Conservation (phyloP, 2,113 vertebrate species). For the Seriola quinqueradiata region DNA sequence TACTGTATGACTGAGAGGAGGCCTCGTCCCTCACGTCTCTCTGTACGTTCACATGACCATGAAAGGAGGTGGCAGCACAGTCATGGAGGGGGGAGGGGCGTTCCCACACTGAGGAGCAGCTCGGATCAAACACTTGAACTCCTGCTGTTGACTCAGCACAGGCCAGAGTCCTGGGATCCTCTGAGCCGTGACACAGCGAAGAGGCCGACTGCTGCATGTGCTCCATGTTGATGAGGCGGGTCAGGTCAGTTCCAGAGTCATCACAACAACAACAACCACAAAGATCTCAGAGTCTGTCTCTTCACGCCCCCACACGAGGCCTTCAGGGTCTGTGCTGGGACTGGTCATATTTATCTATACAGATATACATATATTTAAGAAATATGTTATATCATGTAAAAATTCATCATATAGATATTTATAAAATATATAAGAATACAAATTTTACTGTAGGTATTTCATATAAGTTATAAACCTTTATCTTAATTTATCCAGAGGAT, state of each 20-base stretch:
- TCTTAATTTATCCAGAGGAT: too few relatives aligned
- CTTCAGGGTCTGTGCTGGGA: too few relatives aligned
- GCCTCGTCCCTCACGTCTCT: neutral
- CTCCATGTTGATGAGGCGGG: neutral
- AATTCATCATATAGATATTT: too few relatives aligned
- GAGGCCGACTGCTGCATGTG: neutral
- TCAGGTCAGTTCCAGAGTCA: neutral
- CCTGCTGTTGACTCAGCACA: conserved; percentile 2
- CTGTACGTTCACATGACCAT: conserved; percentile 3
- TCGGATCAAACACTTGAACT: neutral
- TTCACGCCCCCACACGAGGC: too few relatives aligned
- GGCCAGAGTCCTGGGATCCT: neutral
- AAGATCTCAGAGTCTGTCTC: too few relatives aligned
- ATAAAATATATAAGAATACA: too few relatives aligned
- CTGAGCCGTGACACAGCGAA: neutral
- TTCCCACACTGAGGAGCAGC: conserved; percentile 17
- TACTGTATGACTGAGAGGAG: too few relatives aligned
- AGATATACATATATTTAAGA: too few relatives aligned
- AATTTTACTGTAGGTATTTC: too few relatives aligned
- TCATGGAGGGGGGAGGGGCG: conserved; percentile 14
- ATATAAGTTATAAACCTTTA: too few relatives aligned
- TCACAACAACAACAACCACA: conserved; percentile 4
- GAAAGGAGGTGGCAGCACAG: conserved; percentile 28
- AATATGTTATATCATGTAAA: too few relatives aligned
- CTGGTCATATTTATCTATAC: too few relatives aligned